Evolutionary conservation across 2,888 invertebrate species (phyloP).

Genomic region (Sturmia bella): DNA sequence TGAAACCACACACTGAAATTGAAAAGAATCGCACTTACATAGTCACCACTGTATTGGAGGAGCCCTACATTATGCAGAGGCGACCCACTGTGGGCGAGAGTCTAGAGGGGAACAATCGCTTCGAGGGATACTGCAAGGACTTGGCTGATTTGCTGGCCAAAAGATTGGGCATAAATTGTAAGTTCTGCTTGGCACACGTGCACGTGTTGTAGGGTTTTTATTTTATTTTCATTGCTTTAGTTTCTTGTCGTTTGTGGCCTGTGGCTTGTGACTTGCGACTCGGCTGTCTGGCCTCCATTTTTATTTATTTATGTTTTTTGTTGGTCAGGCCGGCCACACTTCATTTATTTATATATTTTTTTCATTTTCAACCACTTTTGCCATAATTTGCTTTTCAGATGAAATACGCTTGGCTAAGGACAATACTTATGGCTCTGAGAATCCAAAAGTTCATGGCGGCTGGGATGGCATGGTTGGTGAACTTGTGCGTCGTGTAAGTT

Average conservation of each 20-base stretch:
- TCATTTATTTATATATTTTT: slow-evolving; percentile 47
- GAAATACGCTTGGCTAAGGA: slow-evolving; percentile 93
- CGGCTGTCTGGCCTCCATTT: slow-evolving; percentile 2
- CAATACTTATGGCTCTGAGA: slow-evolving; percentile 91
- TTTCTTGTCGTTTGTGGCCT: neutral
- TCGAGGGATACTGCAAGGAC: slow-evolving; percentile 96
- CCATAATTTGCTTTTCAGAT: slow-evolving; percentile 84
- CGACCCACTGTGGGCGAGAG: slow-evolving; percentile 86
- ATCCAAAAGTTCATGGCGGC: slow-evolving; percentile 87
- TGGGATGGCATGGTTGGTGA: slow-evolving; percentile 96
- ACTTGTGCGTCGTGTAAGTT: slow-evolving; percentile 90
- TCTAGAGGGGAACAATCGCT: slow-evolving; percentile 88
- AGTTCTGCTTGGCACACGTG: slow-evolving; percentile 79
- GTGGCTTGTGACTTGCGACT: slow-evolving; percentile 27
- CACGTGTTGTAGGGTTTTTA: neutral
- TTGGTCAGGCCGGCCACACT: slow-evolving; percentile 36
- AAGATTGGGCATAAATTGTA: slow-evolving; percentile 92
- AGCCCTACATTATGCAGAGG: slow-evolving; percentile 92
- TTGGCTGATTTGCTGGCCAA: slow-evolving; percentile 91
- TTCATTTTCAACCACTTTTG: slow-evolving; percentile 62
- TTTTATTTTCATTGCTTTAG: slow-evolving; percentile 5
- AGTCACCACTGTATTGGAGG: slow-evolving; percentile 93
- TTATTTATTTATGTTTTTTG: slow-evolving; percentile 38
- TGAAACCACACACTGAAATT: slow-evolving; percentile 87
- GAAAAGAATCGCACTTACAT: slow-evolving; percentile 93